Evolutionary conservation across 2,797 vertebrate species (phyloP).

Genomic region (Pseudotriccus pelzelni): DNA sequence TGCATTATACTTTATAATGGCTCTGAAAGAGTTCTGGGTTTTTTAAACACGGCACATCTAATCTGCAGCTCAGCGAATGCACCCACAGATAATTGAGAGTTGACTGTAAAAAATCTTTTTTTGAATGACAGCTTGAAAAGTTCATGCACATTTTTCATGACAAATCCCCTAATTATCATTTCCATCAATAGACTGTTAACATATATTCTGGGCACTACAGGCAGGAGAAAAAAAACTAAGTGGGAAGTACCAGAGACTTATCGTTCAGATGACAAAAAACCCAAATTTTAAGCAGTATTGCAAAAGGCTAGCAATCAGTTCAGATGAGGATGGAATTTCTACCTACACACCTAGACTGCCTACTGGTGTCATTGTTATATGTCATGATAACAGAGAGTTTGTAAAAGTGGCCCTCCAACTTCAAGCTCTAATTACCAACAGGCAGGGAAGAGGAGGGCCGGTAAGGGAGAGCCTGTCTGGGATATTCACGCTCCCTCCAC

Average conservation of each 20-base stretch:
- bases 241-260: slow-evolving; percentile 4
- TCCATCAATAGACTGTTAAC: slow-evolving; percentile 43
- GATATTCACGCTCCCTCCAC: neutral
- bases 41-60: slow-evolving; percentile 17
- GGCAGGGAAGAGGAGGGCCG: neutral
- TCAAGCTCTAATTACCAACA: neutral
- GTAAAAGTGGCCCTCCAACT: neutral
- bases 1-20: neutral
- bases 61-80: slow-evolving; percentile 35
- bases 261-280: neutral
- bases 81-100: slow-evolving; percentile 38
- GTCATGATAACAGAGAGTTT: neutral
- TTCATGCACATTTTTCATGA: slow-evolving; percentile 50
- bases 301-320: neutral
- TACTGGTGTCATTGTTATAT: neutral
- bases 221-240: slow-evolving; percentile 11
- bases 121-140: slow-evolving; percentile 62
- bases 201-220: neutral
- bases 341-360: neutral
- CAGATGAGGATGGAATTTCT: neutral
- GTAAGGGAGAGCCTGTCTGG: neutral
- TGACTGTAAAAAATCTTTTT: slow-evolving; percentile 48
- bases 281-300: neutral
- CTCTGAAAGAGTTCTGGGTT: neutral
- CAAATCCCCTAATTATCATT: slow-evolving; percentile 61